Base-by-base conservation (phyloP, 92 coral and sea anemone species). In the Desmophyllum pertusum region DNA sequence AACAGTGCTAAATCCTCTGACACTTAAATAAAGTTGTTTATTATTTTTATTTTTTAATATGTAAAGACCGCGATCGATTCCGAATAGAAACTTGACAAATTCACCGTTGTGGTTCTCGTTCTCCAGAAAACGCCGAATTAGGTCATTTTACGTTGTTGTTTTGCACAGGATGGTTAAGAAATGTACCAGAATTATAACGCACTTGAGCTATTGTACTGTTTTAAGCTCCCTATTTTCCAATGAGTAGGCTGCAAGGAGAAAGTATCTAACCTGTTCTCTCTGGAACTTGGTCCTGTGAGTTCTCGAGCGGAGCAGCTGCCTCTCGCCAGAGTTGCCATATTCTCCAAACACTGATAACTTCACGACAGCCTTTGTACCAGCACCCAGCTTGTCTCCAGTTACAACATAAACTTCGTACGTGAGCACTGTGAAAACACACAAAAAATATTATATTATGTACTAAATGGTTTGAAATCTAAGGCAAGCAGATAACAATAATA, bases 331-430 rank as follows among this genome's bases (percentile, higher is more conserved):
- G 82, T 70, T 89, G 68, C 99, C 99, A 29, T 88, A 89, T 77
- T 94, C 98, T 40, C 99, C 99, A 81, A 96, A 96, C 76, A 96
- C 81, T 40, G 99, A 94, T 29, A 93, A 71, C 81, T 90, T 96
- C 0, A 96, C 89, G 23, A 84, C 89, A 25, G 95, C 99, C 55
- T 96, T 93, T 68, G 98, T 94, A 19, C 98, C 98, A 75, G 99
- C 99, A 72, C 97, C 99, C 66, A 93, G 89, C 74, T 94, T 92
- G 80, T 96, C 95, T 6, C 99, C 99, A n/a, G 99, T 96, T 64
- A 92, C 81, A 25, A 96, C 87, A 38, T 96, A 96, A 52, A 96
- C 93, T 77, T 96, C 95, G 29, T 96, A 96, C 0, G 99, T 94
- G 55, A 96, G 82, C 43, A 91, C 99, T 96, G 72, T 0, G 43